Evolutionary conservation across 2,113 vertebrate genomes (phyloP).

Genomic region (Plecturocebus donacophilus): DNA sequence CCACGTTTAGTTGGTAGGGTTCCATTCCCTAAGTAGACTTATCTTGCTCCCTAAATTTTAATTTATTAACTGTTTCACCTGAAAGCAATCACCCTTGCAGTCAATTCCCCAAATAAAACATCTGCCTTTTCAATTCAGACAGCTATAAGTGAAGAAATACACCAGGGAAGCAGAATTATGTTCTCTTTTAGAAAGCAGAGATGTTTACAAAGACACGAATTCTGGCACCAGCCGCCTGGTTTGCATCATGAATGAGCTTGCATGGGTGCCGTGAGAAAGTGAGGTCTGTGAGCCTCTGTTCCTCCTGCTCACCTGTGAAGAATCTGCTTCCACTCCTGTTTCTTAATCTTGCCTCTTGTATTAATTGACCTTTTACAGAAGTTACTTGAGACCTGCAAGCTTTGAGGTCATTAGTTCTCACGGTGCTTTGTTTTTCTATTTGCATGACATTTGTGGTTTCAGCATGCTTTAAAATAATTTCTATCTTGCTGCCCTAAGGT

Average conservation of each 20-base stretch:
- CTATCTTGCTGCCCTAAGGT: background rate
- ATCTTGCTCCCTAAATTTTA: constrained; percentile 82
- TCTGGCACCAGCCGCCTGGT: constrained; percentile 52
- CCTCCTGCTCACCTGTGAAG: background rate
- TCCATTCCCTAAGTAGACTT: constrained; percentile 72
- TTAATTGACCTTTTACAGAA: constrained; percentile 64
- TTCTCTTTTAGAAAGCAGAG: constrained; percentile 74
- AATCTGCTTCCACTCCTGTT: constrained; percentile 15
- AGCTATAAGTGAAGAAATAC: constrained; percentile 81
- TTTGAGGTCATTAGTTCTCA: constrained; percentile 25
- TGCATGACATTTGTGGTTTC: constrained; percentile 64
- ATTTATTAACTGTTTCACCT: constrained; percentile 85
- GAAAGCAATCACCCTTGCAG: constrained; percentile 83
- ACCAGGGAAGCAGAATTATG: constrained; percentile 77
- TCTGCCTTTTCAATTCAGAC: constrained; percentile 83
- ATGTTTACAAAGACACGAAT: constrained; percentile 68
- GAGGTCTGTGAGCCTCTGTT: background rate
- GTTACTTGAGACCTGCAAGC: constrained; percentile 50
- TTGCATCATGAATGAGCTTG: constrained; percentile 60
- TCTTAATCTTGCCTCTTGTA: constrained; percentile 55
- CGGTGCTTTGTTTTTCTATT: constrained; percentile 67
- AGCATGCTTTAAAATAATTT: constrained; percentile 17
- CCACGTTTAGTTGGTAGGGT: constrained; percentile 64
- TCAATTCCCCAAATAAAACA: constrained; percentile 84
- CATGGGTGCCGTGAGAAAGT: background rate